Conservation (phyloP, 2,797 vertebrate species). For the Characodon lateralis region DNA sequence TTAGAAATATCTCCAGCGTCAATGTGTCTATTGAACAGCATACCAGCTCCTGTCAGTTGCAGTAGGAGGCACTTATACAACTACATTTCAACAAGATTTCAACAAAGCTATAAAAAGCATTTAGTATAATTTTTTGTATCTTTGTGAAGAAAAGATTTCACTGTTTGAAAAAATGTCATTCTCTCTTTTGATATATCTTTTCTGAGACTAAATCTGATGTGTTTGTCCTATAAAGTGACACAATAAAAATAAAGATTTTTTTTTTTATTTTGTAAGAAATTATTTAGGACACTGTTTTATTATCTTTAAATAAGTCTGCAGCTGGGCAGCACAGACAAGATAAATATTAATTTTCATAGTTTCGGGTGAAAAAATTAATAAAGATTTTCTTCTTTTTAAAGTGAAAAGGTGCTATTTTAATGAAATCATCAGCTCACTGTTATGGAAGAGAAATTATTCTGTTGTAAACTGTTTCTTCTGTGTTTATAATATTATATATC, state of each 20-base stretch:
- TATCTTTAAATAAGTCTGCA: conserved; percentile 17
- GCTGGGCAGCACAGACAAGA: neutral
- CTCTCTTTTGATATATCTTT: neutral
- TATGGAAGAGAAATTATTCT: neutral
- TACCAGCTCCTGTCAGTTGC: neutral
- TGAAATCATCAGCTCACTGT: neutral
- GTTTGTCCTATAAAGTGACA: neutral
- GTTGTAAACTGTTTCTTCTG: neutral
- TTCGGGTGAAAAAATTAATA: conserved; percentile 12
- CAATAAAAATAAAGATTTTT: neutral
- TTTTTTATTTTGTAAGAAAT: conserved; percentile 25
- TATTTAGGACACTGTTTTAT: conserved; percentile 11
- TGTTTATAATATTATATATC: neutral
- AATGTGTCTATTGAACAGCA: neutral
- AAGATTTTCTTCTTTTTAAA: neutral
- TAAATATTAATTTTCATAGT: conserved; percentile 12
- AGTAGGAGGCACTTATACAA: neutral
- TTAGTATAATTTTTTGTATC: neutral
- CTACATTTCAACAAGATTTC: neutral
- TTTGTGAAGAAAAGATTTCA: neutral
- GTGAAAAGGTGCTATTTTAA: neutral
- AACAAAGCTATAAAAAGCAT: neutral
- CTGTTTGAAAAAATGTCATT: neutral
- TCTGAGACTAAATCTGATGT: neutral
- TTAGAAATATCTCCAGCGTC: neutral